Percentiles rank a stretch among this genome's conserved stretches.
Evolutionary conservation across 1,140 invertebrate species (phyloP).

Genomic region (Drosophila ohnishii): DNA sequence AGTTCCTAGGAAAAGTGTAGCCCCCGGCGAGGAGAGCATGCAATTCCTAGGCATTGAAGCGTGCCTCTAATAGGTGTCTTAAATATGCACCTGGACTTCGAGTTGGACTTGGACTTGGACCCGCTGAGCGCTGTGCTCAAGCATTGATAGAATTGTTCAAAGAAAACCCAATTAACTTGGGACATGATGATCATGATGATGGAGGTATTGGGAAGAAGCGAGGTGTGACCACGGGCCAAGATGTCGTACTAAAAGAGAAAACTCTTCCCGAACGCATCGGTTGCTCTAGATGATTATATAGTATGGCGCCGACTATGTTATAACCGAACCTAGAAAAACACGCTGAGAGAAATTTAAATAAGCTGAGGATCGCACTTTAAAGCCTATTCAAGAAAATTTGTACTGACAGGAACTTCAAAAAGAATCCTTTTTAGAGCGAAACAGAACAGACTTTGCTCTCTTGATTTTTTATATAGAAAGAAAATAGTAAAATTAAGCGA

Average conservation of each 20-base stretch:
- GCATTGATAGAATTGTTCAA: slow-evolving; percentile 76
- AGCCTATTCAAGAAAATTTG: no score
- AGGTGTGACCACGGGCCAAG: slow-evolving; percentile 68
- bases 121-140: slow-evolving; percentile 19
- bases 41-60: slow-evolving; percentile 66
- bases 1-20: slow-evolving; percentile 31
- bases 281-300: slow-evolving; percentile 70
- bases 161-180: slow-evolving; percentile 57
- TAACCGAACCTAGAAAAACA: neutral
- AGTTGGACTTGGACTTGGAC: slow-evolving; percentile 26
- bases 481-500: no score
- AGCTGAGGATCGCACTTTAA: neutral
- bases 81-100: slow-evolving; percentile 12
- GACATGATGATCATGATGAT: slow-evolving; percentile 47
- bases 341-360: neutral
- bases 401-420: no score
- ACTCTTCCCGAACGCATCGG: slow-evolving; percentile 2
- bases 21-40: slow-evolving; percentile 22
- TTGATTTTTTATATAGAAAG: no score
- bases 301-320: slow-evolving; percentile 4
- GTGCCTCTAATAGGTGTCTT: slow-evolving; percentile 69
- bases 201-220: slow-evolving; percentile 53
- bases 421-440: no score
- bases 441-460: no score
- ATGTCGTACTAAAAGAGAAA: slow-evolving; percentile 21